Evolutionary conservation across 2,888 invertebrate genomes (phyloP), one percentile per base, ranked within the genome.

Genomic region (Pseudococcus longispinus): DNA sequence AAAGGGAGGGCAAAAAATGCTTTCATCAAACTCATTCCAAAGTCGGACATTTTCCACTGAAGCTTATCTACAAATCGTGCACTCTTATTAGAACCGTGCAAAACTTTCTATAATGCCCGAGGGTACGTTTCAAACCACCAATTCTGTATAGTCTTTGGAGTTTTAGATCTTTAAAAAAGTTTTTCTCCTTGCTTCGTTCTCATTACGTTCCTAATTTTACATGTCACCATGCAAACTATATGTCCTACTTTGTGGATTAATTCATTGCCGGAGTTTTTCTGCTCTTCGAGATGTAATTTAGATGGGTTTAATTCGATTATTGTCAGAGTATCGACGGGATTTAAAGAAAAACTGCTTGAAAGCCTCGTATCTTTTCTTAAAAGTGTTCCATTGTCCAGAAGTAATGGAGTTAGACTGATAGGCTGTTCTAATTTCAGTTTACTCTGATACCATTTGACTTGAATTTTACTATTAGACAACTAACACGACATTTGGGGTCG

Each of bases 1-100:
- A 60, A 70, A 18, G 20, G 15, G 23, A 70, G 18, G 29, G 32
- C 32, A 74, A 80, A 74, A 80, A 80, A 80, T 80, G 77, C 77
- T 80, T 80, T 80, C 77, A 80, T 80, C 77, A 80, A 80, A 80
- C 77, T 80, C 77, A 80, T 80, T 80, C 42, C 77, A 13, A 80
- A 80, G 77, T 80, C 77, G 77, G 77, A 80, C 77, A 80, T 80
- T 80, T 80, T 80, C n/a, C 18, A 20, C 29, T 80, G 20, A 42
- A 80, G 77, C 77, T 80, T 80, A 80, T 80, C 77, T 80, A 42
- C 77, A 80, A 80, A 80, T 80, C 77, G 77, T 80, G 77, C 77
- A 80, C 77, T 80, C 77, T 42, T 80, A 80, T 80, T 80, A 80
- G 77, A 80, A 42, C 77, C 20, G 37, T 42, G 77, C 37, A 42